These are phyloP conservation scores for Zapus hudsonius DNA, from an alignment of 2,113 vertebrate genomes.

Conservation along the genomic window DNA sequence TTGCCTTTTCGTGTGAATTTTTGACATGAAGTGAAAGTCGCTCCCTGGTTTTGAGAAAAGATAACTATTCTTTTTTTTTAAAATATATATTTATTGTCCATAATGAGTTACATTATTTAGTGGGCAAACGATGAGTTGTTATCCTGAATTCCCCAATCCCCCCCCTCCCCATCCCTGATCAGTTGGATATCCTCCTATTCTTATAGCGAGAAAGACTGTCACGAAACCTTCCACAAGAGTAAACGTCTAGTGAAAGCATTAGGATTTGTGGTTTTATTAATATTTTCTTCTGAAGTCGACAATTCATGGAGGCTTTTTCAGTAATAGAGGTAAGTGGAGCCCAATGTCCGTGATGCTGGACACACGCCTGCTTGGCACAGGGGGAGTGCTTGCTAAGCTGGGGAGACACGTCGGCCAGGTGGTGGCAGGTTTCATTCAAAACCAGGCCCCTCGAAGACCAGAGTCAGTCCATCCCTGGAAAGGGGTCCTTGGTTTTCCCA, in stretches of 20 bases:
- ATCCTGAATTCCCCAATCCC: no score
- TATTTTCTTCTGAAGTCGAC: conserved; percentile 36
- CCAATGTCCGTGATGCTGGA: conserved; percentile 9
- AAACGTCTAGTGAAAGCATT: conserved; percentile 48
- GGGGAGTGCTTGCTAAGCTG: background rate
- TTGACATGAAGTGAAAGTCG: background rate
- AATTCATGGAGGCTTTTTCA: conserved; percentile 7
- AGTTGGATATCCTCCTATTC: no score
- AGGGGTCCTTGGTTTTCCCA: conserved; percentile 37
- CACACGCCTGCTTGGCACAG: background rate
- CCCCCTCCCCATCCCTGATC: no score
- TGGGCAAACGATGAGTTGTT: no score
- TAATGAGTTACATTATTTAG: no score
- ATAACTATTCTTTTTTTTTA: background rate
- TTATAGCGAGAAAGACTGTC: background rate
- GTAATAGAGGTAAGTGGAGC: background rate
- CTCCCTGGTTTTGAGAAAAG: background rate
- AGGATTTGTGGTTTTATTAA: conserved; percentile 33
- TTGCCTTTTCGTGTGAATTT: background rate
- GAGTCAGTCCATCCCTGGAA: background rate
- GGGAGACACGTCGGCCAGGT: background rate
- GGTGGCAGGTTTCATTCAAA: background rate
- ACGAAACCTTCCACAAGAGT: conserved; percentile 9
- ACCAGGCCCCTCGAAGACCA: background rate
- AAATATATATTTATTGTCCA: no score